These are phyloP conservation scores for Chitala chitala DNA, from an alignment of 2,113 vertebrate species.

Conservation along the genomic window DNA sequence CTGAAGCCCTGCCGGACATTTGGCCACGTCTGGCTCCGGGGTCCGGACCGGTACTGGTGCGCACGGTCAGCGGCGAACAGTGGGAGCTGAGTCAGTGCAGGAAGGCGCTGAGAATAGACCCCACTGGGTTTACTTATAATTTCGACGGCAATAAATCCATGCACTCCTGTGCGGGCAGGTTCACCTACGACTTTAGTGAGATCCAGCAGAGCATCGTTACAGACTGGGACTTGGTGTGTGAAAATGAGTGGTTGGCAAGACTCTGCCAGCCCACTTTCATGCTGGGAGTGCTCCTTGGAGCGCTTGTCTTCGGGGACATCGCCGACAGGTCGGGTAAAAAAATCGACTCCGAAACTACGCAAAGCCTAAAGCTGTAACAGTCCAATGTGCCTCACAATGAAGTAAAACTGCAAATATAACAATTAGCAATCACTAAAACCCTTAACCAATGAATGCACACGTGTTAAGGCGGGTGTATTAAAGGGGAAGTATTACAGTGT, in stretches of 20 bases:
- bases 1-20: conserved; percentile 58
- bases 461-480: no score
- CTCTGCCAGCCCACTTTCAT: conserved; percentile 85
- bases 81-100: conserved; percentile 84
- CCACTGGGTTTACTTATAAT: conserved; percentile 51
- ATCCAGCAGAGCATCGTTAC: conserved; percentile 79
- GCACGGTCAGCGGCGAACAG: conserved; percentile 66
- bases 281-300: conserved; percentile 84
- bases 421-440: no score
- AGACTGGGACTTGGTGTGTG: conserved; percentile 85
- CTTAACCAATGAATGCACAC: no score
- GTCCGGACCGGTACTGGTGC: conserved; percentile 63
- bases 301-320: conserved; percentile 79
- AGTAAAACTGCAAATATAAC: no score
- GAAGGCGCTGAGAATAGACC: conserved; percentile 54
- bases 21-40: conserved; percentile 59
- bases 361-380: background rate
- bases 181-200: conserved; percentile 71
- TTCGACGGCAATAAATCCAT: conserved; percentile 69
- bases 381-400: no score
- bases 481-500: no score
- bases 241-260: conserved; percentile 78
- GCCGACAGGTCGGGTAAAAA: conserved; percentile 76
- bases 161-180: conserved; percentile 64
- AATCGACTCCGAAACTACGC: background rate